Evolutionary conservation across 92 coral and sea anemone species (phyloP), one percentile per base, ranked within the genome.

Genomic region (Umimayanthus chanpuru): DNA sequence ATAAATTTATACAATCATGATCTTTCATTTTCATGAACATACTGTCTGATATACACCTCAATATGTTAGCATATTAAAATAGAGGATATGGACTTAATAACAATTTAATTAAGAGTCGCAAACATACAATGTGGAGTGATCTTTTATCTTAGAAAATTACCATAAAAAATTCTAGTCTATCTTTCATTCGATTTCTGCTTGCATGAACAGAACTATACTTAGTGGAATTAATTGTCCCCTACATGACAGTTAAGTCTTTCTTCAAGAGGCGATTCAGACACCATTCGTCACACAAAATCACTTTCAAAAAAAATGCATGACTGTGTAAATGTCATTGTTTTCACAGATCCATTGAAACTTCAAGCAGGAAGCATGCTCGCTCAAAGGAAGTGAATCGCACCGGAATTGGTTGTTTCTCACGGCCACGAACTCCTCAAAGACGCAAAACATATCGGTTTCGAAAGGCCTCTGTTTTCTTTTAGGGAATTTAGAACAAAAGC

Each of bases 361-460:
- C 15, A 41, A 15, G 77, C 87, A 83, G 87, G 87, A 83, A 83
- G 87, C 87, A 36, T 83, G 87, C 87, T 83, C 77, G 87, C n/a
- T 68, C 65, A 83, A 83, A 83, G 87, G 87, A 83, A 83, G 87
- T 83, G 25, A 11, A 44, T 70, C 30, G 55, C 49, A 83, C 87
- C 77, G 78, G 78, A 83, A 83, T 83, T 50, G 61, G 11, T 32
- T 14, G 16, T 18, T 47, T 83, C 78, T 71, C 14, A 26, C 16
- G 25, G 64, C 66, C 78, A 68, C 73, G 66, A 73, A 68, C 58
- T 47, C 53, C 87, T 38, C 12, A 44, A 83, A 82, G 23, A 66
- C 29, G 44, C n/a, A 25, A 44, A 26, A 70, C 6, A 71, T n/a
- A 43, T 83, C 64, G 18, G 26, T 83, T 68, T 28, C 41, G n/a